phyloP scores from a whole-genome alignment of 2,888 invertebrate genomes.

The Caradrina kadenii region DNA sequence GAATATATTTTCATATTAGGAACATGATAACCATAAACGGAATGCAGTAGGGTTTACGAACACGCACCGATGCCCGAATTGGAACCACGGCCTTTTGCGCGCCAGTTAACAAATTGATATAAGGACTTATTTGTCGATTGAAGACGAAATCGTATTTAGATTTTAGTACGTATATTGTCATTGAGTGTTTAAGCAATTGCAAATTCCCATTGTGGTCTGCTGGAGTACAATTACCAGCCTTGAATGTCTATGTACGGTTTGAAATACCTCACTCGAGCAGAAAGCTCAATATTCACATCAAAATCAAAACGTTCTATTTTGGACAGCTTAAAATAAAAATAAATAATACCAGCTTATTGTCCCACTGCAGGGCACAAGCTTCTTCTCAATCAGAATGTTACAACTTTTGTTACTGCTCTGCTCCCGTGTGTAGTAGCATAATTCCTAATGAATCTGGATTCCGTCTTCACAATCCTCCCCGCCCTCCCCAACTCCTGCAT shows the following conservation, averaged over 20 bases:
- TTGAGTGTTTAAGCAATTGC: slow-evolving; percentile 12
- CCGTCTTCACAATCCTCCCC: too few species aligned
- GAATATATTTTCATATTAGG: slow-evolving; percentile 11
- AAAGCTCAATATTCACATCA: not conserved
- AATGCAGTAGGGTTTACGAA: slow-evolving; percentile 19
- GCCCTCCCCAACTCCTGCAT: too few species aligned
- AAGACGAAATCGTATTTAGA: slow-evolving; percentile 1
- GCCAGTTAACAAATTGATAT: slow-evolving; percentile 22
- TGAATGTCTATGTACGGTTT: not conserved
- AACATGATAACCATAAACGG: slow-evolving; percentile 3
- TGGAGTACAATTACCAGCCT: slow-evolving; percentile 20
- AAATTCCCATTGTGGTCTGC: slow-evolving; percentile 19
- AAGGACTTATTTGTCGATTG: slow-evolving; percentile 15
- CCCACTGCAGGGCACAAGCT: too few species aligned
- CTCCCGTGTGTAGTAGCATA: too few species aligned
- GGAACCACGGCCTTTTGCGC: not conserved
- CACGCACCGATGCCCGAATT: slow-evolving; percentile 2
- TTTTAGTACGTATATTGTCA: slow-evolving; percentile 20
- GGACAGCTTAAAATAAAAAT: too few species aligned
- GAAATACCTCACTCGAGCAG: not conserved
- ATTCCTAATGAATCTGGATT: too few species aligned
- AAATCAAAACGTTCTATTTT: too few species aligned
- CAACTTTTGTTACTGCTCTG: too few species aligned
- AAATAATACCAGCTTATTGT: too few species aligned
- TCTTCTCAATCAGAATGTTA: too few species aligned